Evolutionary conservation across 2,797 vertebrate genomes (phyloP), one percentile per base, ranked within the genome.

Genomic region (Hypotaenidia philippensis): DNA sequence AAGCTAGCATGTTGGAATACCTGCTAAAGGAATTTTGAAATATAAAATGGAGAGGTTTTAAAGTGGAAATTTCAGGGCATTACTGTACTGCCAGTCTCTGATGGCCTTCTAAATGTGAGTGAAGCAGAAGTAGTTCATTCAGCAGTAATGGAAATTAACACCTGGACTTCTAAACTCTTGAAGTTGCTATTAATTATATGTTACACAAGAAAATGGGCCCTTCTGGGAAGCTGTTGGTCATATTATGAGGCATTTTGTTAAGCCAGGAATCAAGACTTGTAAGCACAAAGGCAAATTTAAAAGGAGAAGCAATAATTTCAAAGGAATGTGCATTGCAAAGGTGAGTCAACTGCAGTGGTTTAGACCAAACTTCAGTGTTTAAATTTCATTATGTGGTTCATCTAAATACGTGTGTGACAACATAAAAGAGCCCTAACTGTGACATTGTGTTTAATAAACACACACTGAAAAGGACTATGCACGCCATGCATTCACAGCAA

Each of bases 11-110:
- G 6, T 74, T 60, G 81, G 49, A 87, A 76, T 47, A 78, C 10
- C 27, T 36, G 7, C 26, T 12, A 15, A 81, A 81, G 10, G 29
- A 74, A 59, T 87, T 57, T 69, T 41, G 9, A n/a, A 41, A 29
- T 8, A 9, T 23, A 34, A 60, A 22, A 31, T 2, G 3, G 11
- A 68, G n/a, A 86, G 78, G 49, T 25, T 40, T 55, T 52, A 23
- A n/a, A 55, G 13, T 22, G 17, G 36, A 65, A 83, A 40, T 77
- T 63, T 16, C 40, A 49, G 13, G 12, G 6, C 52, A 34, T 76
- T 31, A 34, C 32, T 44, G 19, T 26, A 19, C 31, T 88, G 38
- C 0, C 0, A n/a, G 56, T 22, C 17, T 76, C n/a, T 47, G 53
- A 55, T 22, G 22, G 25, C 11, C 19, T 74, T 34, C 16, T 53